These are phyloP conservation scores for Gallinago paraguaiae DNA, from an alignment of 2,113 vertebrate species.

Conservation along the genomic window DNA sequence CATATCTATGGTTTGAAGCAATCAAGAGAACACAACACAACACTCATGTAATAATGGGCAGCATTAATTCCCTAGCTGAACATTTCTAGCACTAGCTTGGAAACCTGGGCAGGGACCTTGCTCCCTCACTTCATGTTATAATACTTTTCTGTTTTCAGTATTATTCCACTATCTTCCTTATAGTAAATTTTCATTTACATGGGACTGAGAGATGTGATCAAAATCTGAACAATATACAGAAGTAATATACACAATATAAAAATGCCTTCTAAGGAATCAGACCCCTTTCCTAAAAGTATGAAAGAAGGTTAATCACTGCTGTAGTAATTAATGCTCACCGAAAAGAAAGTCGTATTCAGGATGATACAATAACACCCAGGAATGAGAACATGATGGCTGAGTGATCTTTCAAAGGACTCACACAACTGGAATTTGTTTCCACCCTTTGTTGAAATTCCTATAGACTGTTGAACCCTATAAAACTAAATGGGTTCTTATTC, in stretches of 20 bases:
- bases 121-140: background rate
- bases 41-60: background rate
- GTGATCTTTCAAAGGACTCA: background rate
- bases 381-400: background rate
- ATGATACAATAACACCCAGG: background rate
- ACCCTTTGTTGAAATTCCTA: background rate
- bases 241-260: background rate
- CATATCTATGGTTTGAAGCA: background rate
- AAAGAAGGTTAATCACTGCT: accelerated
- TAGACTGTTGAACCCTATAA: background rate
- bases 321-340: background rate
- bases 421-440: background rate
- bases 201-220: background rate
- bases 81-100: background rate
- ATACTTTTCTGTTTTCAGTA: background rate
- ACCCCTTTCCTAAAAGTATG: background rate
- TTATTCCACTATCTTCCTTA: background rate
- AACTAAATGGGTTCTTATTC: background rate
- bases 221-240: background rate
- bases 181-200: background rate
- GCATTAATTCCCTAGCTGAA: background rate
- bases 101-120: background rate
- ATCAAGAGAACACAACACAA: background rate
- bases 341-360: background rate
- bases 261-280: background rate